Conservation (phyloP, 2,113 vertebrate genomes). For the Serilophus lunatus region DNA sequence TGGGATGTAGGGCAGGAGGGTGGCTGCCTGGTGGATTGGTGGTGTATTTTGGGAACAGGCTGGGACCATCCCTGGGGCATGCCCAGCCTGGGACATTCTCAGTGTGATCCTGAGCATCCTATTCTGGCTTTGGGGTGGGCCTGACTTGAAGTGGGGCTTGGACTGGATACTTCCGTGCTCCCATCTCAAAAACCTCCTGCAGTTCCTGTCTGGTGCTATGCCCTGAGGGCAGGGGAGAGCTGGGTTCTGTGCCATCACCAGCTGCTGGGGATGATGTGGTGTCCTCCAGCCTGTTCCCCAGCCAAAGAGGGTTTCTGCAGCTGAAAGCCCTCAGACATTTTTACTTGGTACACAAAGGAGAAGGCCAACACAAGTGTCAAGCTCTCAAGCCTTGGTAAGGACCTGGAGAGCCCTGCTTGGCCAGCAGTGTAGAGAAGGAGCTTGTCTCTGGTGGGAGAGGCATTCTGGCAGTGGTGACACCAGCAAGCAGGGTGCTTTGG, state of each 20-base stretch:
- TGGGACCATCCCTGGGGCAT: neutral
- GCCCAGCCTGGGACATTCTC: neutral
- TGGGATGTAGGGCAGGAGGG: neutral
- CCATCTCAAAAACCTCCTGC: neutral
- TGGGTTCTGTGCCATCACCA: accelerated
- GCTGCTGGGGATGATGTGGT: neutral
- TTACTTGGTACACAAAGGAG: neutral
- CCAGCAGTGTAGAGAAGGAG: neutral
- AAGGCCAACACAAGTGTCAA: neutral
- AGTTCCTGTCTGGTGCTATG: neutral
- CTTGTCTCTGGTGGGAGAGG: neutral
- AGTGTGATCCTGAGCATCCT: neutral
- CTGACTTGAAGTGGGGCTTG: neutral
- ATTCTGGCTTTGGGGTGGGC: neutral
- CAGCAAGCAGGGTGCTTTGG: neutral
- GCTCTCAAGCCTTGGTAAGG: neutral
- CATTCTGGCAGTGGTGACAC: accelerated
- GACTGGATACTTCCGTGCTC: neutral
- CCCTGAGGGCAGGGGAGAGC: neutral
- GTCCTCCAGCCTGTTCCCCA: neutral
- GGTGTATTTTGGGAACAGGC: neutral
- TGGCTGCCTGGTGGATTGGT: neutral
- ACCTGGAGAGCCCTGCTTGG: neutral
- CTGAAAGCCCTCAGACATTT: neutral
- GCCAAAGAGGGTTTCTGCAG: neutral